Conservation (phyloP, 2,797 vertebrate species). For the Acrocephalus scirpaceus region DNA sequence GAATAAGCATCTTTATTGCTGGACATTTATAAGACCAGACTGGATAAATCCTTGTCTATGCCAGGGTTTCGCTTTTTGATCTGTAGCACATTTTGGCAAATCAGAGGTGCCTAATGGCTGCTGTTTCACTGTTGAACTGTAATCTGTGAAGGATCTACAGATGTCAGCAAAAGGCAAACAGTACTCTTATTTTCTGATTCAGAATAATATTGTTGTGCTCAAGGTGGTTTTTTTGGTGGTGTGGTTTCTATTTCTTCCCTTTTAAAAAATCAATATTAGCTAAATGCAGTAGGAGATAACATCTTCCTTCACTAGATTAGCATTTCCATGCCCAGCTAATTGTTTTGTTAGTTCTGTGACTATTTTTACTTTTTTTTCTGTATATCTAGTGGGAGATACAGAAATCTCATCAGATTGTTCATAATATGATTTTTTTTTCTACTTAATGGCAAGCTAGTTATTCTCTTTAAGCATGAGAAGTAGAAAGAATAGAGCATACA, state of each 20-base stretch:
- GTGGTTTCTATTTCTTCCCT: neutral
- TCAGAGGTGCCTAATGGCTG: neutral
- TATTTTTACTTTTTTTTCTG: neutral
- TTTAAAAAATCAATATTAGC: neutral
- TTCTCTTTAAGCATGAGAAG: neutral
- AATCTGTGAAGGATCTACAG: neutral
- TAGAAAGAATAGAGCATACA: neutral
- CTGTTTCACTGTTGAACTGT: neutral
- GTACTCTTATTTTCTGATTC: neutral
- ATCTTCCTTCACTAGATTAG: neutral
- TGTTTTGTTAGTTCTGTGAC: neutral
- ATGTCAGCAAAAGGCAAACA: neutral
- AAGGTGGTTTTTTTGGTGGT: neutral
- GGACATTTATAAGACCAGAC: neutral
- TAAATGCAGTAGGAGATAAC: neutral
- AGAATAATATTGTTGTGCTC: neutral
- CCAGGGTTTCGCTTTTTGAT: neutral
- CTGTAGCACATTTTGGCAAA: neutral
- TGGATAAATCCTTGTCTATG: neutral
- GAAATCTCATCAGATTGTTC: neutral
- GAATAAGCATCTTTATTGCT: neutral
- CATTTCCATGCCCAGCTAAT: neutral
- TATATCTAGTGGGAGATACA: neutral
- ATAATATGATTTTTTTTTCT: neutral
- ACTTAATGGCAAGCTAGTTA: neutral